Base-by-base conservation (phyloP, 2,797 vertebrate genomes). In the Helicolenus hilgendorfi region DNA sequence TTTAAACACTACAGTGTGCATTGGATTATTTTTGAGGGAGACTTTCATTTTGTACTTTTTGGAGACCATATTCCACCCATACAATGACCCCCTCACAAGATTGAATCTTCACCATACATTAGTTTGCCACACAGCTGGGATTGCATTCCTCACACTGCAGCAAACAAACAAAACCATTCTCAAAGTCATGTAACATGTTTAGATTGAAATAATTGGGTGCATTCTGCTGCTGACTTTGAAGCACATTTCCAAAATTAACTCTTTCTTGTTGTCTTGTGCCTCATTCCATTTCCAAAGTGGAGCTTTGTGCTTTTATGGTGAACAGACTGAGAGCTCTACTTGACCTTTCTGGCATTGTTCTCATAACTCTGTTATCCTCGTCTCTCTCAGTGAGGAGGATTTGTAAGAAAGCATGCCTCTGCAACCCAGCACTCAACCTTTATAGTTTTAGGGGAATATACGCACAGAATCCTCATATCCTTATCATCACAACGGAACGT, bases 231-330 rank as follows among this genome's bases (percentile, higher is more conserved):
- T 45, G 63, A 83, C 35, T 60, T 62, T 84, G 31, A 55, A 77
- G 31, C 38, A 31, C 56, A 67, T 38, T 8, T 68, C 76, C 15
- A 20, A 70, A 15, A 20, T 49, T 9, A 49, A 49, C 6, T 49
- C 45, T 18, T 15, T 36, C 36, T 41, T 69, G 5, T 24, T 33
- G 41, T 81, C 10, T 45, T 59, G 75, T 18, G 20, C 45, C 49
- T 74, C 55, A 1, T 64, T 73, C 10, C 49, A 14, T 71, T 80
- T 88, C 59, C 73, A 88, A 73, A 65, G 62, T 75, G 29, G 7
- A 85, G 77, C 68, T 81, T 84, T 90, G 91, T 85, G 75, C 86
- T 95, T 90, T 87, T 79, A 92, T 86, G 86, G 89, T 69, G 65
- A 91, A 85, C 85, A 75, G 65, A 78, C 59, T 13, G 9, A 8